A percentile compares a stretch with the other conserved stretches of the same genome.
Evolutionary conservation across 35 echinoderm and acorn worm genomes (phyloP).

Genomic region (Ptychodera flava): DNA sequence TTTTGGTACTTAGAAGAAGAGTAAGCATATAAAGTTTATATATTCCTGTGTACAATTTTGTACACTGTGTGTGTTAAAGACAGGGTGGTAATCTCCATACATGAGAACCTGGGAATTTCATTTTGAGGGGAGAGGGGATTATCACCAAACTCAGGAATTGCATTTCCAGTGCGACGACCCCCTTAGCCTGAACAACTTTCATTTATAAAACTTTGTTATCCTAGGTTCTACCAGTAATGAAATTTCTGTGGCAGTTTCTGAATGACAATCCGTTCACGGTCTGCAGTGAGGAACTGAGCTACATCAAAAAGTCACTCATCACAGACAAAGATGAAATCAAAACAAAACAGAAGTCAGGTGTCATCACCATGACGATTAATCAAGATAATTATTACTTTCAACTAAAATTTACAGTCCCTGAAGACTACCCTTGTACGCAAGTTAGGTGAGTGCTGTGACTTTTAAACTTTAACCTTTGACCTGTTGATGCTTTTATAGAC

Average conservation of each 20-base stretch:
- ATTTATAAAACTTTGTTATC: too few species aligned
- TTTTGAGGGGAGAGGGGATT: too few species aligned
- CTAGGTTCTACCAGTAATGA: slow-evolving; percentile 71
- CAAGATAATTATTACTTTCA: slow-evolving; percentile 74
- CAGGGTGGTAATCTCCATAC: too few species aligned
- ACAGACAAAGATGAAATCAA: slow-evolving; percentile 65
- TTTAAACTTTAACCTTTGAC: neutral
- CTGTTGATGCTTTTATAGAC: too few species aligned
- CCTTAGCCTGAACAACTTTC: too few species aligned
- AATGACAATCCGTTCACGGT: slow-evolving; percentile 90
- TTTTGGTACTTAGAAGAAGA: too few species aligned
- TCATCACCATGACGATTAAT: slow-evolving; percentile 53
- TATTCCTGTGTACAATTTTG: too few species aligned
- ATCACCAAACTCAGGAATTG: too few species aligned
- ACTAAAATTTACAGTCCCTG: slow-evolving; percentile 68
- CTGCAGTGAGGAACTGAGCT: slow-evolving; percentile 91
- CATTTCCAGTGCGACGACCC: too few species aligned
- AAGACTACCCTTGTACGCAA: slow-evolving; percentile 65
- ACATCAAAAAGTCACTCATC: slow-evolving; percentile 77
- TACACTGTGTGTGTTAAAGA: too few species aligned
- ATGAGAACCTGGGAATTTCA: too few species aligned
- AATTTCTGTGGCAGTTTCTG: slow-evolving; percentile 79
- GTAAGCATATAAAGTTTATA: too few species aligned
- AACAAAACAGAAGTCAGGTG: slow-evolving; percentile 74
- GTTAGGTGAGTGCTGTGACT: slow-evolving; percentile 32